A percentile compares a stretch with the other conserved stretches of the same genome.
phyloP scores from a whole-genome alignment of 2,888 invertebrate species.

The Drosophila villosipedis region DNA sequence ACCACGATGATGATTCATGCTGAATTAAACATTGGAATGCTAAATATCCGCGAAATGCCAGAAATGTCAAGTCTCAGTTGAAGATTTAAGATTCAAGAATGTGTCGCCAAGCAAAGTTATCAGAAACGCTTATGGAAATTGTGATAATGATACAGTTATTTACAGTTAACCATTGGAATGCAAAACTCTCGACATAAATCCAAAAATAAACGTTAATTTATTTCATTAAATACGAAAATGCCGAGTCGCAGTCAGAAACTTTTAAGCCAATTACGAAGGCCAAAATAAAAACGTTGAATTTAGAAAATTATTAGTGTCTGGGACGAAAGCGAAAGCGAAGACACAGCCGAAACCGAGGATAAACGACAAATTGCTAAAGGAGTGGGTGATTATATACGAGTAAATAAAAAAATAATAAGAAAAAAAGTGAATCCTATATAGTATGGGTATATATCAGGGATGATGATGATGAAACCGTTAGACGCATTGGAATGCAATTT shows the following conservation, averaged over 20 bases:
- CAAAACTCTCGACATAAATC: slow-evolving; percentile 27
- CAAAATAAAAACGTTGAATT: slow-evolving; percentile 41
- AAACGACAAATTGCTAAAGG: slow-evolving; percentile 64
- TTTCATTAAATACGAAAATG: slow-evolving; percentile 61
- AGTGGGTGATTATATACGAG: slow-evolving; percentile 64
- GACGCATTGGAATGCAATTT: slow-evolving; percentile 78
- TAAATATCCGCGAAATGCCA: slow-evolving; percentile 1
- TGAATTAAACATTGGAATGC: slow-evolving; percentile 5
- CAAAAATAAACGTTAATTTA: slow-evolving; percentile 61
- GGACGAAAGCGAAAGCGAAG: slow-evolving; percentile 10
- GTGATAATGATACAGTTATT: slow-evolving; percentile 6
- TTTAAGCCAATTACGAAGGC: slow-evolving; percentile 50
- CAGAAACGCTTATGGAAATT: slow-evolving; percentile 7
- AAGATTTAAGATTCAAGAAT: background rate
- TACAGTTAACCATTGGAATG: slow-evolving; percentile 31
- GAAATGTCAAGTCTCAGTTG: slow-evolving; percentile 1
- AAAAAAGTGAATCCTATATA: background rate
- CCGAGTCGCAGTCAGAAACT: slow-evolving; percentile 13
- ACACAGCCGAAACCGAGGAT: slow-evolving; percentile 44
- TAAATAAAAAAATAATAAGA: background rate
- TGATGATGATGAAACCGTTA: slow-evolving; percentile 70
- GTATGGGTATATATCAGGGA: slow-evolving; percentile 4
- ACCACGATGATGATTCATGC: slow-evolving; percentile 36
- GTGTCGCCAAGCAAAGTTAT: background rate
- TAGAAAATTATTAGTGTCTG: slow-evolving; percentile 72